phyloP scores from a whole-genome alignment of 2,113 vertebrate species.

The Megaceryle maxima region DNA sequence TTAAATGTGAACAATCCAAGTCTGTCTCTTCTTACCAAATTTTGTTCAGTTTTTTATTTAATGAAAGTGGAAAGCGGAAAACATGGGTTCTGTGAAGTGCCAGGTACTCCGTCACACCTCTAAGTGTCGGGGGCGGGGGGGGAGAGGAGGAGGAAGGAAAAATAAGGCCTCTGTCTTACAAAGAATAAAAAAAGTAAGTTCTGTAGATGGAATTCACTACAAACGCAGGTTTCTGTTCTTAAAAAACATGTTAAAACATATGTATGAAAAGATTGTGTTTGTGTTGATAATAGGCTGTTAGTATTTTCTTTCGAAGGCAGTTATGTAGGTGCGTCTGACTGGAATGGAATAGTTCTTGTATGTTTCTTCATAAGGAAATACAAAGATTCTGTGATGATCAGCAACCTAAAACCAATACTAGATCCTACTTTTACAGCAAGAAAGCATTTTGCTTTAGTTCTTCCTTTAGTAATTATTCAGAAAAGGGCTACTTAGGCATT shows the following conservation, averaged over 20 bases:
- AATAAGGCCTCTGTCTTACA: neutral
- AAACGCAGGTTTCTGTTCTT: neutral
- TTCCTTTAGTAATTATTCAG: neutral
- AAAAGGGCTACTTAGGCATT: neutral
- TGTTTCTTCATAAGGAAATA: neutral
- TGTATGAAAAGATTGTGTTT: neutral
- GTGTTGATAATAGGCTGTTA: neutral
- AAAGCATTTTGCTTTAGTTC: neutral
- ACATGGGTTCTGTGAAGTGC: neutral
- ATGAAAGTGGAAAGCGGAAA: neutral
- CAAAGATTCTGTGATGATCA: neutral
- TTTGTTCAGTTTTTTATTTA: neutral
- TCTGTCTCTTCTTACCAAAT: accelerated
- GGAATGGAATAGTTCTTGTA: neutral
- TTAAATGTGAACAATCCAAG: neutral
- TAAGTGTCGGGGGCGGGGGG: neutral
- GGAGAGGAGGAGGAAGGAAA: too few relatives aligned
- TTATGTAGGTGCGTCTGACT: neutral
- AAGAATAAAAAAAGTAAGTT: neutral
- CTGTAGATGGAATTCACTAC: neutral
- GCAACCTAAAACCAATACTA: neutral
- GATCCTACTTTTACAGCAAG: neutral
- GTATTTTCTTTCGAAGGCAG: neutral
- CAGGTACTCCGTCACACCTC: neutral
- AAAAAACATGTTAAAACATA: neutral